A percentile compares a stretch with the other conserved stretches of the same genome.
Conservation (phyloP, 1,140 invertebrate genomes). For the Aphis gossypii region DNA sequence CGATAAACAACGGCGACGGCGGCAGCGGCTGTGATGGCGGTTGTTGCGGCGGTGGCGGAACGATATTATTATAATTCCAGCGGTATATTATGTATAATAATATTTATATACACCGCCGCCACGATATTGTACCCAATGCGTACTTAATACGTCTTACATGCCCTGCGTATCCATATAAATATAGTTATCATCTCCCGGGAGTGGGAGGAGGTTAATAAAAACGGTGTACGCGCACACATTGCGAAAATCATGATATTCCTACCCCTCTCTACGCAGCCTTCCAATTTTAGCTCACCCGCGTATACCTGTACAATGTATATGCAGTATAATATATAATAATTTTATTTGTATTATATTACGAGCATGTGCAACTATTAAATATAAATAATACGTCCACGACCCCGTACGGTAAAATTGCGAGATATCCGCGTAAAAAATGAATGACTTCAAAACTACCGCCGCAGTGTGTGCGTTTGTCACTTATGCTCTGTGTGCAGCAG, state of each 20-base stretch:
- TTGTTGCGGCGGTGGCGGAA: not conserved
- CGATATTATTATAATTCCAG: constrained; percentile 8
- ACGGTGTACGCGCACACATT: not conserved
- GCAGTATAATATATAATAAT: not conserved
- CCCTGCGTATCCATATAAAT: not conserved
- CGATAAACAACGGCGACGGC: not conserved
- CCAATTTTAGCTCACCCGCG: not conserved
- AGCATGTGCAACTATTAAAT: not conserved
- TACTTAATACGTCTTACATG: no score
- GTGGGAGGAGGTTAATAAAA: not conserved
- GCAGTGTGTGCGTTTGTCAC: not conserved
- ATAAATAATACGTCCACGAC: constrained; percentile 1
- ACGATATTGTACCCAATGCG: not conserved
- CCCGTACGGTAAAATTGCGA: not conserved
- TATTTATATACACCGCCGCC: not conserved
- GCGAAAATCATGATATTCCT: not conserved
- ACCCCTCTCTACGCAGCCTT: not conserved
- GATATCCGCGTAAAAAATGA: constrained; percentile 35
- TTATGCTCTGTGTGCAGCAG: not conserved
- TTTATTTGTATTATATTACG: not conserved
- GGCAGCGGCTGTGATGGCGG: not conserved
- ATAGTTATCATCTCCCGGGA: not conserved
- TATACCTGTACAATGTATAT: not conserved
- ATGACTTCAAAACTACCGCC: not conserved
- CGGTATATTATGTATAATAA: not conserved